Evolutionary conservation across 2,113 vertebrate genomes (phyloP).

Genomic region (Microcebus ravelobensis): DNA sequence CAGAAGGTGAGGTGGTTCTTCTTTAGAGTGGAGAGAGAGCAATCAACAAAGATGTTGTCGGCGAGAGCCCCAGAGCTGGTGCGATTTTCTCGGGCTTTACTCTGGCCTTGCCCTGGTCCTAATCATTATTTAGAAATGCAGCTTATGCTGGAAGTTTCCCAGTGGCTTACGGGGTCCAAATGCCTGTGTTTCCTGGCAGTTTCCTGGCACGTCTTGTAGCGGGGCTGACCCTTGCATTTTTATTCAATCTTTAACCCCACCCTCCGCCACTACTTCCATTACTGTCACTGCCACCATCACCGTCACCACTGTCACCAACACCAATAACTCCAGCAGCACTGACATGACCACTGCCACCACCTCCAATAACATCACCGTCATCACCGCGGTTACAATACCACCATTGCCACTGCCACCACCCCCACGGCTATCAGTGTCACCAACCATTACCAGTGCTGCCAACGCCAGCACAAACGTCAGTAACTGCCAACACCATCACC

Average conservation of each 20-base stretch:
- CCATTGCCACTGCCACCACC: neutral
- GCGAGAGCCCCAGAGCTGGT: slow-evolving; percentile 42
- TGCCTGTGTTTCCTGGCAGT: neutral
- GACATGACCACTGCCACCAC: no score
- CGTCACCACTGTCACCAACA: neutral
- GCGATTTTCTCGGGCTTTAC: slow-evolving; percentile 56
- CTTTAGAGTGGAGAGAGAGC: slow-evolving; percentile 74
- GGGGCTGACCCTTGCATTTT: neutral
- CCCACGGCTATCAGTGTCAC: neutral
- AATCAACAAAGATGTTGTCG: slow-evolving; percentile 74
- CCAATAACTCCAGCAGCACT: neutral
- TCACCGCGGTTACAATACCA: neutral
- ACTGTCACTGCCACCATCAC: no score
- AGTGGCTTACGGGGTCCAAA: neutral
- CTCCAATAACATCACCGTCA: neutral
- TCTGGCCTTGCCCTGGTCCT: slow-evolving; percentile 10
- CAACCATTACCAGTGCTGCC: neutral
- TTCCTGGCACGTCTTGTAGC: neutral
- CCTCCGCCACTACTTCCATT: no score
- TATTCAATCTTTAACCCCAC: neutral
- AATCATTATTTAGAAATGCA: slow-evolving; percentile 19
- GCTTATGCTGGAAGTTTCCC: slow-evolving; percentile 53
- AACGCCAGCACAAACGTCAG: neutral
- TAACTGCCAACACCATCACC: neutral
- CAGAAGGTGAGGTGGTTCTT: slow-evolving; percentile 74